Base-by-base conservation (phyloP, 2,797 vertebrate species). In the Trematomus bernacchii region DNA sequence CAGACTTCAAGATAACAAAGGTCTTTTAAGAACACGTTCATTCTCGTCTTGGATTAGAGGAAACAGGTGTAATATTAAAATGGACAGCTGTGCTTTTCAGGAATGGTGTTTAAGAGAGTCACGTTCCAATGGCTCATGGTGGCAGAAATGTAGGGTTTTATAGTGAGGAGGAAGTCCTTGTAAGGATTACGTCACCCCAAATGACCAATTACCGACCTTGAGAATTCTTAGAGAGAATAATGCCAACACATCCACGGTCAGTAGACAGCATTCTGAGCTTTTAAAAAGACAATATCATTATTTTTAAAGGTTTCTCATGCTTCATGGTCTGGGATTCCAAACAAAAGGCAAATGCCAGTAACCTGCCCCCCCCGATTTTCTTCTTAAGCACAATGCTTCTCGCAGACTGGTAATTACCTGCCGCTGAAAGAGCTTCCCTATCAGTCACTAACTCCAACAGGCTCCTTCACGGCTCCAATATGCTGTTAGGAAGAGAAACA, bases 401-500 rank as follows among this genome's bases (percentile, higher is more conserved):
- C 60, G 11, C 63, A 4, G 55, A 78, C 76, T 65, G 78, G 80
- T 81, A 84, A 82, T 91, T 84, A 86, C 74, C 71, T 74, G 72
- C 71, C 3, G 10, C 62, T 71, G 76, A 52, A 30, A 80, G 82
- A 73, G 73, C 79, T 47, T 10, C 33, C 77, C 72, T 70, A 33
- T 33, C 33, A 33, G 33, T 33, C 33, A 37, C 57, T 66, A 54
- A 9, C 85, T 82, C 59, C 51, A 79, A 75, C 79, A 52, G 73
- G 46, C 71, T 78, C 61, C 83, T 82, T 85, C 77, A 77, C 63
- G 75, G 59, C 59, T 71, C 67, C 81, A 82, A 84, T 73, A 86
- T 76, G 82, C 83, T 78, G 89, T 89, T 85, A 87, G 76, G 75
- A 77, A 66, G 61, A 77, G 43, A 68, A 66, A 46, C 83, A 82